Percentiles rank a stretch among this genome's conserved stretches.
Conservation (phyloP, 2,797 vertebrate species). For the Sciaenops ocellatus region DNA sequence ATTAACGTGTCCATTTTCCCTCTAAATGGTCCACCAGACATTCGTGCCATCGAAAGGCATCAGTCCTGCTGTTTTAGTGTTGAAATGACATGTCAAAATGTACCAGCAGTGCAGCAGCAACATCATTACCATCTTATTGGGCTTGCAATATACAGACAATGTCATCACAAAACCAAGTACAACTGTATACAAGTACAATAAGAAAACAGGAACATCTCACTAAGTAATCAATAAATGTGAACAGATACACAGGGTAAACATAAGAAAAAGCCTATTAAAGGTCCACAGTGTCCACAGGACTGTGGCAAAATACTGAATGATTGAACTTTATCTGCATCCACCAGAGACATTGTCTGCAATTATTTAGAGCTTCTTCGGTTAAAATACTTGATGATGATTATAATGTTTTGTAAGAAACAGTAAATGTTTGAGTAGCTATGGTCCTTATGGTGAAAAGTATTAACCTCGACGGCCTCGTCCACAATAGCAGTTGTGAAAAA, state of each 20-base stretch:
- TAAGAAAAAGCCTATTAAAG: conserved; percentile 86
- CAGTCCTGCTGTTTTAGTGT: conserved; percentile 85
- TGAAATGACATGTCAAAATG: conserved; percentile 85
- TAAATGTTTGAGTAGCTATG: conserved; percentile 60
- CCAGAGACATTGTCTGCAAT: conserved; percentile 71
- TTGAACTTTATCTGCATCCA: conserved; percentile 72
- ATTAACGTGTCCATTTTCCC: conserved; percentile 74
- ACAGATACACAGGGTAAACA: conserved; percentile 91
- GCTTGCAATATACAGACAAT: conserved; percentile 90
- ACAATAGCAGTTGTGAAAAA: conserved; percentile 49
- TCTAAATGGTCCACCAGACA: conserved; percentile 69
- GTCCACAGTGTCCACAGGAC: conserved; percentile 91
- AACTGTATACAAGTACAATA: conserved; percentile 90
- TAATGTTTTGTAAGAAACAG: conserved; percentile 60
- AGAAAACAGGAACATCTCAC: conserved; percentile 90
- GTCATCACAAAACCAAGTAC: conserved; percentile 90
- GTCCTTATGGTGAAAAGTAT: conserved; percentile 56
- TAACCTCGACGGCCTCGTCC: conserved; percentile 54
- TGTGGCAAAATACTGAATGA: conserved; percentile 86
- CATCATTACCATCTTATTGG: conserved; percentile 91
- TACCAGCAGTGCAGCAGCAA: conserved; percentile 95
- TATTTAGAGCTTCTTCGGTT: conserved; percentile 65
- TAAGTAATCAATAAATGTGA: conserved; percentile 91
- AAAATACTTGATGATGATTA: conserved; percentile 66
- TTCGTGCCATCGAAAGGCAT: conserved; percentile 78